Conservation (phyloP, 2,113 vertebrate species). For the Leptobrachium ailaonicum region DNA sequence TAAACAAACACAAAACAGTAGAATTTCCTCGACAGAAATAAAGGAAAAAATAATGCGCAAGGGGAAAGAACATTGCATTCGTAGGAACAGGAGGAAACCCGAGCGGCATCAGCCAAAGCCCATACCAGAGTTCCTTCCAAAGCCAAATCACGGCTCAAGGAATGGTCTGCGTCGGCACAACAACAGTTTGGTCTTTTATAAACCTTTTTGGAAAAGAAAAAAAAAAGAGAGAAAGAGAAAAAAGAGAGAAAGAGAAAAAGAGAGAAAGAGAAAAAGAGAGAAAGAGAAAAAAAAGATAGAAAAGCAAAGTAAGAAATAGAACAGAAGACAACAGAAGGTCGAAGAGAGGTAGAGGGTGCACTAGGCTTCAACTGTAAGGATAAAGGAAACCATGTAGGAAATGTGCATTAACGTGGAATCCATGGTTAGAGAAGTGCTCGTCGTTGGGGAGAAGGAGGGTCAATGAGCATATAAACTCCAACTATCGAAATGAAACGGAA, state of each 20-base stretch:
- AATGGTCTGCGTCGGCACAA: constrained; percentile 64
- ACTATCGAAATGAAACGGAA: constrained; percentile 15
- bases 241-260: not conserved
- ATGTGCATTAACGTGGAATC: constrained; percentile 30
- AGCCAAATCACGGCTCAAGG: constrained; percentile 57
- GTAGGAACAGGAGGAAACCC: constrained; percentile 60
- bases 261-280: not conserved
- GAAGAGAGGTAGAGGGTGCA: not conserved
- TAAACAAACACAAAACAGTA: constrained; percentile 79
- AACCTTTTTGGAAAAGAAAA: no score
- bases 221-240: constrained; percentile 55
- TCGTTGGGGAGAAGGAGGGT: constrained; percentile 48
- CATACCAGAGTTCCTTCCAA: constrained; percentile 38
- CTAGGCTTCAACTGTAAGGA: not conserved
- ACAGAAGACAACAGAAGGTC: no score
- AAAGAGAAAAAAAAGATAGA: no score
- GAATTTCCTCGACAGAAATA: constrained; percentile 52
- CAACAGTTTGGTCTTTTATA: constrained; percentile 82
- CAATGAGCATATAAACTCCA: constrained; percentile 11
- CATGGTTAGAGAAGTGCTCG: constrained; percentile 29
- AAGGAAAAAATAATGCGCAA: constrained; percentile 61
- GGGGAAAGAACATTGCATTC: constrained; percentile 80
- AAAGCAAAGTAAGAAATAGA: no score
- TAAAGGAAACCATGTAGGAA: not conserved
- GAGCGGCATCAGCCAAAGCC: constrained; percentile 33